Evolutionary conservation across 2,113 vertebrate genomes (phyloP), one percentile per base, ranked within the genome.

Genomic region (Mus pahari): DNA sequence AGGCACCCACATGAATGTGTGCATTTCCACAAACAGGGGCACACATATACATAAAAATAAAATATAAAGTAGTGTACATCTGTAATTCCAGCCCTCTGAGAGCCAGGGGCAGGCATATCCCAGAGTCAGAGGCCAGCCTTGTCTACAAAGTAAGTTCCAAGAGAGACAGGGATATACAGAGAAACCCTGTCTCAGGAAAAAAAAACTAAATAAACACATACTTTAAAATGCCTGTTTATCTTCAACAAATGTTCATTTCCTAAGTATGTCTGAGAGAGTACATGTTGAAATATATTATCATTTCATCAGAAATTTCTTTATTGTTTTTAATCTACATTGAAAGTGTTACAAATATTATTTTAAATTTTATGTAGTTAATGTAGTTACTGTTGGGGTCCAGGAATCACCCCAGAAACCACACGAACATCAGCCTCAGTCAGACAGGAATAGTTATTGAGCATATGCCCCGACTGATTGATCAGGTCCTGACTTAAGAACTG

Each of bases 281-380:
- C 3, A 66, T 42, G 17, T 13, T 81, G 13, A 81, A 81, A 84
- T 50, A 50, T 5, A 75, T 75, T 64, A 48, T 78, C 79, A 81
- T 91, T 77, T 83, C 17, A 95, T 36, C 19, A 42, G n/a, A 58
- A 73, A 60, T 73, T 55, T 26, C 77, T 96, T 68, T 42, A 64
- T 33, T 94, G 1, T 60, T 82, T 13, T 62, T 79, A 31, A 90
- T 68, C n/a, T 66, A 75, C 3, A 93, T 5, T 77, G 75, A 82
- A 2, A 12, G 26, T 12, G 73, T 91, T 90, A 89, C 66, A 42
- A 36, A 89, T 11, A 82, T 81, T 45, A 17, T 71, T 97, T 64
- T 82, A 89, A 77, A 55, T 88, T 39, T 3, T 17, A 8, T 64
- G 4, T 68, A 48, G 17, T 48, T 48, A 48, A 68, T 36, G 5